These are phyloP conservation scores for Chanos chanos DNA, from an alignment of 2,797 vertebrate species.

Conservation along the genomic window DNA sequence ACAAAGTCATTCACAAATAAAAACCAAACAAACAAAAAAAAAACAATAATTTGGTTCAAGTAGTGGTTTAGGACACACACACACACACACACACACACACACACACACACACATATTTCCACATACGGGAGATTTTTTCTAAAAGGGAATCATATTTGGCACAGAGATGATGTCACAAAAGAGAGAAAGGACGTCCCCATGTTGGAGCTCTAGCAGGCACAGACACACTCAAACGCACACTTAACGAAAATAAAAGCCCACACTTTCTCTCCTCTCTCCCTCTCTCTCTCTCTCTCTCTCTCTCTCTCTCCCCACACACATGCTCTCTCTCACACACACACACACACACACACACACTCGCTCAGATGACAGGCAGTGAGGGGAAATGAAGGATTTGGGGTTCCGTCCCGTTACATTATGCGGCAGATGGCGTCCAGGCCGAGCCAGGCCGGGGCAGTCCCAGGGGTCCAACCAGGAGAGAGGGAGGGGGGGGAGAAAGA, in stretches of 20 bases:
- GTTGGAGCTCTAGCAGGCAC: conserved; percentile 38
- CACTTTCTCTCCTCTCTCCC: not conserved
- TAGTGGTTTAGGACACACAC: no score
- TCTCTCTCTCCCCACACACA: no score
- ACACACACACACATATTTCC: no score
- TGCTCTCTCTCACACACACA: conserved; percentile 11
- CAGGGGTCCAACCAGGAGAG: conserved; percentile 48
- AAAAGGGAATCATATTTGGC: conserved; percentile 23
- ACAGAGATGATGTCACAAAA: conserved; percentile 26
- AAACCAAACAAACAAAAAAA: conserved; percentile 5
- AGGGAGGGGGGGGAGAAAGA: conserved; percentile 31
- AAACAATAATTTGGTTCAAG: no score
- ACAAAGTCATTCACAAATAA: no score
- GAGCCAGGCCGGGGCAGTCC: conserved; percentile 74
- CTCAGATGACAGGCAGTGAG: conserved; percentile 74
- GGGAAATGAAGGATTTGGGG: conserved; percentile 81
- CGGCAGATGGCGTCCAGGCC: conserved; percentile 81
- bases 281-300: not conserved
- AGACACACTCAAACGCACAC: conserved; percentile 34
- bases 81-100: no score
- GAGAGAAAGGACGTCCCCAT: conserved; percentile 16
- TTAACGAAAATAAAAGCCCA: not conserved
- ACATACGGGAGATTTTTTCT: no score
- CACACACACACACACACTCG: conserved; percentile 18
- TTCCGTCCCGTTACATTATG: conserved; percentile 82